Percentiles rank a stretch among this genome's conserved stretches.
Evolutionary conservation across 2,797 vertebrate species (phyloP).

Genomic region (Sphaeramia orbicularis): DNA sequence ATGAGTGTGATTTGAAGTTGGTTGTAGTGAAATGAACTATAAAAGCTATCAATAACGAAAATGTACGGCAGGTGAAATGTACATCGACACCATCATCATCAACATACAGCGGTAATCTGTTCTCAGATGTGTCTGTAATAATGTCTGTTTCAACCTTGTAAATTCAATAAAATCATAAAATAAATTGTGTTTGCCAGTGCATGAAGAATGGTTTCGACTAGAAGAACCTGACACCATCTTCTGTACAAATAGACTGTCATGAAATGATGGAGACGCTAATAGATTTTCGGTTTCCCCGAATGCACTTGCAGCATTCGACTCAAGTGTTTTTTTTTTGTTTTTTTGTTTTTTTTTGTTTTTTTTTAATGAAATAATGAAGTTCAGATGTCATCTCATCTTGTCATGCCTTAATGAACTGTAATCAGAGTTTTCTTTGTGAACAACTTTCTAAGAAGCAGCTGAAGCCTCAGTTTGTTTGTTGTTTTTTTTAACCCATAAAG

Average conservation of each 20-base stretch:
- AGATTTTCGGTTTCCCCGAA: constrained; percentile 34
- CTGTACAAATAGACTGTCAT: constrained; percentile 39
- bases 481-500: too few species aligned
- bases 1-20: constrained; percentile 15
- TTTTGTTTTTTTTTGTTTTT: background rate
- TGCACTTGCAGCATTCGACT: constrained; percentile 50
- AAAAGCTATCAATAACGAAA: constrained; percentile 21
- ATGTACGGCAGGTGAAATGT: constrained; percentile 13
- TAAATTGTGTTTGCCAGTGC: constrained; percentile 32
- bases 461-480: constrained; percentile 3
- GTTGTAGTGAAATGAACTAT: constrained; percentile 22
- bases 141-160: constrained; percentile 18
- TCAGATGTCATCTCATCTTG: constrained; percentile 5
- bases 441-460: constrained; percentile 41
- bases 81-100: constrained; percentile 12
- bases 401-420: background rate
- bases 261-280: constrained; percentile 35
- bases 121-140: constrained; percentile 15
- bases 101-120: background rate
- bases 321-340: constrained; percentile 2
- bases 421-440: constrained; percentile 42
- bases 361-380: too few species aligned
- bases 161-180: constrained; percentile 50
- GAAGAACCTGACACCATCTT: constrained; percentile 31
- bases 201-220: constrained; percentile 29